Percentiles rank a stretch among this genome's conserved stretches.
phyloP scores from a whole-genome alignment of 1,140 invertebrate genomes.

The Rhysida immarginata region DNA sequence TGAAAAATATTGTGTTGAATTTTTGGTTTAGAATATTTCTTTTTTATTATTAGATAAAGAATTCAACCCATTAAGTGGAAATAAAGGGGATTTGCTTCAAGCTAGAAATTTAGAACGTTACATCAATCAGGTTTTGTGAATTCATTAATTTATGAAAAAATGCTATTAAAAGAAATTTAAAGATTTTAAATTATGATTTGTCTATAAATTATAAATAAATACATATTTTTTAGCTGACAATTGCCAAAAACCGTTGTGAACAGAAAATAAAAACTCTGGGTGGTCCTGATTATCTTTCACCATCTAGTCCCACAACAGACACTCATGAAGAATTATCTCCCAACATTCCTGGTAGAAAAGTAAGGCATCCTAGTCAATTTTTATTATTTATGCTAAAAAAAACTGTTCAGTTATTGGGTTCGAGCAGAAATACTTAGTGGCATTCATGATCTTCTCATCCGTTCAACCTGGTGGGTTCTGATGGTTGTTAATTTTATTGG shows the following conservation, averaged over 20 bases:
- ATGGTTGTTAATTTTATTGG: too few relatives aligned
- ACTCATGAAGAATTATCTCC: constrained; percentile 25
- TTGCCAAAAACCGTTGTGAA: constrained; percentile 32
- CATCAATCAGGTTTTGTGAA: constrained; percentile 42
- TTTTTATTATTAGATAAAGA: too few relatives aligned
- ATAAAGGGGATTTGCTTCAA: constrained; percentile 36
- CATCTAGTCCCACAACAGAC: constrained; percentile 47
- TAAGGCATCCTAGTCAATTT: constrained; percentile 4
- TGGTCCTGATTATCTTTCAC: constrained; percentile 22
- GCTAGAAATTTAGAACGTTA: constrained; percentile 36
- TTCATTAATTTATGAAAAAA: not conserved
- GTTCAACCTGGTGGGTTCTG: too few relatives aligned
- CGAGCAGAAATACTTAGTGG: too few relatives aligned
- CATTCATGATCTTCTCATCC: too few relatives aligned
- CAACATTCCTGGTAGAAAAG: constrained; percentile 17
- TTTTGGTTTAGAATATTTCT: too few relatives aligned
- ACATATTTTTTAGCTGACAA: constrained; percentile 21
- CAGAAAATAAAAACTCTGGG: constrained; percentile 28
- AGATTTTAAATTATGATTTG: too few relatives aligned
- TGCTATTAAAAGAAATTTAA: too few relatives aligned
- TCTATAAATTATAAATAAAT: not conserved
- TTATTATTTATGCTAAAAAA: constrained; percentile 8
- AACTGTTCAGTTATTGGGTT: too few relatives aligned
- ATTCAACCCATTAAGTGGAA: constrained; percentile 25
- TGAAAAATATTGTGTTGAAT: too few relatives aligned